Evolutionary conservation across 37 sponge, comb jelly and placozoan species (phyloP).

Genomic region (Chondrilla cf. caribensis): DNA sequence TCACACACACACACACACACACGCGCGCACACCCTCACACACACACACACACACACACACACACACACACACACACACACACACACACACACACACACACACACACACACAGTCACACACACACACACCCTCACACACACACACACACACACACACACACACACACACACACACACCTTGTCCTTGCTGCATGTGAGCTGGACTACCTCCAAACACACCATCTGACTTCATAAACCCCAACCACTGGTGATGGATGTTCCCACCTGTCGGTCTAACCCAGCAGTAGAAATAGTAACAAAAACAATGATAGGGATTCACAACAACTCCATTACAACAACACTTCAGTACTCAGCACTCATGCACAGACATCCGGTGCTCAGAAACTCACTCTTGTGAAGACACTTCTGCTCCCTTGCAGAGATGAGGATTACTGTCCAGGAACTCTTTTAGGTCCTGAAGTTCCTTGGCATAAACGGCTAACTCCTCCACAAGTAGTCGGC

Average conservation of each 20-base stretch:
- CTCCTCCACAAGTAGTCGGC: constrained; percentile 43
- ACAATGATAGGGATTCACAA: no score
- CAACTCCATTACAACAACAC: no score
- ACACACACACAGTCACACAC: constrained; percentile 11
- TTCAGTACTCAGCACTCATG: no score
- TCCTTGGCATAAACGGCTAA: constrained; percentile 70
- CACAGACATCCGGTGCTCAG: no score
- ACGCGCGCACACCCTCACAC: constrained; percentile 15
- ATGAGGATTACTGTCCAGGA: constrained; percentile 80
- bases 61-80: constrained; percentile 40
- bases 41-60: constrained; percentile 23
- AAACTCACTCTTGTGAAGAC: no score
- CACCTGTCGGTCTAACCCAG: no score
- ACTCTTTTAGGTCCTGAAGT: constrained; percentile 56
- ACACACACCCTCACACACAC: not conserved
- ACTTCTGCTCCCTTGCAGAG: constrained; percentile 25
- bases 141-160: constrained; percentile 9
- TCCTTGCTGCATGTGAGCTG: constrained; percentile 45
- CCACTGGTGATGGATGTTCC: constrained; percentile 63
- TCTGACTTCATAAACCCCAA: constrained; percentile 70
- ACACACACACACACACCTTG: constrained; percentile 15
- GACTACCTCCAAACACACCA: constrained; percentile 35
- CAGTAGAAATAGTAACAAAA: no score
- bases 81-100: constrained; percentile 29
- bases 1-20: constrained; percentile 38